Percentiles rank a stretch among this genome's conserved stretches.
These are phyloP conservation scores for Tamandua tetradactyla DNA, from an alignment of 2,797 vertebrate genomes.

Conservation along the genomic window DNA sequence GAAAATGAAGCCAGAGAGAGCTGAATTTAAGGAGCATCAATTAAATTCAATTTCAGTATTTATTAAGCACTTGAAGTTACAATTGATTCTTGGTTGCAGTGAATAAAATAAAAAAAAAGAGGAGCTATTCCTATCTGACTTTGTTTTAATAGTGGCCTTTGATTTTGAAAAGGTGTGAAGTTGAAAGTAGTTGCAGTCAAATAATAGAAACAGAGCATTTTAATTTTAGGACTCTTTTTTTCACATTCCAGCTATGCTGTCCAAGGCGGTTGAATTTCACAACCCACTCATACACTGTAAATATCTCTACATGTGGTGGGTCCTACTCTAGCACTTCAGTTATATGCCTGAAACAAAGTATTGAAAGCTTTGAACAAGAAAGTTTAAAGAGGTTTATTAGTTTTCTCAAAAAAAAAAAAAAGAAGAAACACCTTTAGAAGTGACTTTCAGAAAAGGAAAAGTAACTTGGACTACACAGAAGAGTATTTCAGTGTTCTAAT, in stretches of 20 bases:
- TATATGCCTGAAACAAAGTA: constrained; percentile 63
- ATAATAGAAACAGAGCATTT: constrained; percentile 40
- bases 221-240: constrained; percentile 54
- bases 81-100: background rate
- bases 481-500: constrained; percentile 12
- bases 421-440: constrained; percentile 61
- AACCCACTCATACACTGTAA: constrained; percentile 39
- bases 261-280: constrained; percentile 51
- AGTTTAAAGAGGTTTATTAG: constrained; percentile 57
- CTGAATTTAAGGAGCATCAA: constrained; percentile 5
- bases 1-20: constrained; percentile 44
- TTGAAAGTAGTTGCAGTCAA: constrained; percentile 48
- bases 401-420: background rate
- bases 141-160: constrained; percentile 48
- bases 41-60: constrained; percentile 35
- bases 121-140: constrained; percentile 12
- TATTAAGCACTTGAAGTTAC: background rate
- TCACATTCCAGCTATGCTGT: background rate
- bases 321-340: background rate
- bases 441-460: constrained; percentile 56
- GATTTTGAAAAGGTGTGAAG: constrained; percentile 41
- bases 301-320: constrained; percentile 50
- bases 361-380: constrained; percentile 65
- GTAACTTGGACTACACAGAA: constrained; percentile 50
- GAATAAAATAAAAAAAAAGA: background rate